Percentiles rank a stretch among this genome's conserved stretches.
Evolutionary conservation across 2,113 vertebrate species (phyloP).

Genomic region (Nothocercus nigrocapillus): DNA sequence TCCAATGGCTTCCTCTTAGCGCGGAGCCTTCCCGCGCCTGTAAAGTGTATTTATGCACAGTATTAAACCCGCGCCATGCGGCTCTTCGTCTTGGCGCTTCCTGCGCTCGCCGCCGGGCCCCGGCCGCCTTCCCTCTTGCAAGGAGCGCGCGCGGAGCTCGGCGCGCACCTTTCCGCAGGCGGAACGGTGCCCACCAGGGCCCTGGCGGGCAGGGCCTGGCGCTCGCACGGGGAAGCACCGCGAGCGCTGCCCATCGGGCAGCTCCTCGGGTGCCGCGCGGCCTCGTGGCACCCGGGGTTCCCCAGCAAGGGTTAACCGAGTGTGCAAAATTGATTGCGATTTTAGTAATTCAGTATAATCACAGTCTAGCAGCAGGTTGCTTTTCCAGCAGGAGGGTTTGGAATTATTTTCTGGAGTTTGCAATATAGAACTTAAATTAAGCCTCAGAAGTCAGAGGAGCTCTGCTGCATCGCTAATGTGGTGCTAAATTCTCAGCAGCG

Average conservation of each 20-base stretch:
- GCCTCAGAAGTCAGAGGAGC: conserved; percentile 88
- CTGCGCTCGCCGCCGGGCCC: not conserved
- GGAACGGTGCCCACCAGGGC: no score
- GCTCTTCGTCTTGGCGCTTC: not conserved
- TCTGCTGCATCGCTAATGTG: conserved; percentile 84
- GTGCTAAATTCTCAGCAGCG: conserved; percentile 89
- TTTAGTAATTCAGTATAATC: conserved; percentile 90
- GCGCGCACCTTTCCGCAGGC: no score
- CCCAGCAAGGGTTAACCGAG: conserved; percentile 84
- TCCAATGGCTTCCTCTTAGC: conserved; percentile 71
- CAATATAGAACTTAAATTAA: conserved; percentile 92
- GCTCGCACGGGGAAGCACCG: no score
- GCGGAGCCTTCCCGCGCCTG: conserved; percentile 69
- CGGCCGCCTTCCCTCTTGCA: not conserved
- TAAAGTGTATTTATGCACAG: conserved; percentile 80
- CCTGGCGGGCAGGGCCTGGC: no score
- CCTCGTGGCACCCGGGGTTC: not conserved
- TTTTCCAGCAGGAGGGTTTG: conserved; percentile 89
- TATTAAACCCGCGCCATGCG: conserved; percentile 55
- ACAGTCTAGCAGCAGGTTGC: conserved; percentile 89
- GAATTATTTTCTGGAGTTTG: conserved; percentile 91
- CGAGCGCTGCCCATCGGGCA: no score
- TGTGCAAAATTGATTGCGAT: conserved; percentile 87
- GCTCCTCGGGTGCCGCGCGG: no score
- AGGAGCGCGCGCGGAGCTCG: no score